A percentile compares a stretch with the other conserved stretches of the same genome.
Evolutionary conservation across 2,888 invertebrate species (phyloP).

Genomic region (Sceliomorpha sp.): DNA sequence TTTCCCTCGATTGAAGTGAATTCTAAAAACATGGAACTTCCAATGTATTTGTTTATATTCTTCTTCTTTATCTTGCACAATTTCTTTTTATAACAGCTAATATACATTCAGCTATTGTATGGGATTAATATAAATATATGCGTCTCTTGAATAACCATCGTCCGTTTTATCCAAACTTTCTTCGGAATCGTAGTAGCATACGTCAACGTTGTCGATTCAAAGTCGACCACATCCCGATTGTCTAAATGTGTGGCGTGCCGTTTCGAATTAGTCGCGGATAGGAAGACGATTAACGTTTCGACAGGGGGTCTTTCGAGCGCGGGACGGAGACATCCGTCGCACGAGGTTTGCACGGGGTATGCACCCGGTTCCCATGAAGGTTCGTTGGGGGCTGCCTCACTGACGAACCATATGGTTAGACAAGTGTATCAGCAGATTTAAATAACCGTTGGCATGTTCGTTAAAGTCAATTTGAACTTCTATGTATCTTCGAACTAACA

Average conservation of each 20-base stretch:
- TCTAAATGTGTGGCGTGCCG: slow-evolving; percentile 68
- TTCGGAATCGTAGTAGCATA: too few species aligned
- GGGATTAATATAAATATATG: too few species aligned
- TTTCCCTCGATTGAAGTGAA: slow-evolving; percentile 4
- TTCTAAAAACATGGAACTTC: too few species aligned
- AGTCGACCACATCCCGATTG: slow-evolving; percentile 65
- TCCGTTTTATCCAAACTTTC: too few species aligned
- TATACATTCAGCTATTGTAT: slow-evolving; percentile 1
- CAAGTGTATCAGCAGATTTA: slow-evolving; percentile 80
- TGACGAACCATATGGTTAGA: slow-evolving; percentile 72
- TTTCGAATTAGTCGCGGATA: slow-evolving; percentile 60
- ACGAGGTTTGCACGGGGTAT: slow-evolving; percentile 51
- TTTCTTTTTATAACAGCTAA: too few species aligned
- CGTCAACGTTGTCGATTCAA: too few species aligned
- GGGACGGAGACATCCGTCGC: slow-evolving; percentile 54
- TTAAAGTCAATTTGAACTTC: slow-evolving; percentile 36
- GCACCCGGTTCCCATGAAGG: slow-evolving; percentile 79
- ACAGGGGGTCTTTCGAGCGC: slow-evolving; percentile 56
- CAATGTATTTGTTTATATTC: too few species aligned
- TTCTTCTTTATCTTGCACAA: too few species aligned
- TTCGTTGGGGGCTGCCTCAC: slow-evolving; percentile 78
- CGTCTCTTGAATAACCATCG: too few species aligned
- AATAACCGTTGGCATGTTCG: slow-evolving; percentile 76
- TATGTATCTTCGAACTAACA: too few species aligned
- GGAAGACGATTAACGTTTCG: slow-evolving; percentile 69